These are phyloP conservation scores for Sicus ferrugineus DNA, from an alignment of 2,888 invertebrate species.

Conservation along the genomic window DNA sequence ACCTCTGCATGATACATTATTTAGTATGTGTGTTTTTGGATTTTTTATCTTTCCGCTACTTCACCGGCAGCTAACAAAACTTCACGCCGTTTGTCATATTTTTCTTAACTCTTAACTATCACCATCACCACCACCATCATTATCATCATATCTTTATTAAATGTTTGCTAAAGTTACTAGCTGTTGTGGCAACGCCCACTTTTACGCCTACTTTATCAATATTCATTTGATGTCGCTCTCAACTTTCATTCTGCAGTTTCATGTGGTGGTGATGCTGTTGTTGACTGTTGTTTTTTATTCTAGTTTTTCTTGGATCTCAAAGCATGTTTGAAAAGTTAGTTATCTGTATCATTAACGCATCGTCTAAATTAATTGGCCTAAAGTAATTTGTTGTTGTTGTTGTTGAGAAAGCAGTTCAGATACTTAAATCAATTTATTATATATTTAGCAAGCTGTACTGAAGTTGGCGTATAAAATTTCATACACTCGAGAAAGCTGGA, in stretches of 20 bases:
- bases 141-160: constrained; percentile 30
- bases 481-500: no score
- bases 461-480: no score
- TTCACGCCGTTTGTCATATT: background rate
- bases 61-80: background rate
- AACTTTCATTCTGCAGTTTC: constrained; percentile 17
- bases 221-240: constrained; percentile 58
- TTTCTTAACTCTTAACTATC: constrained; percentile 29
- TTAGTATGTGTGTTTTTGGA: no score
- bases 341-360: constrained; percentile 52
- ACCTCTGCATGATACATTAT: constrained; percentile 26
- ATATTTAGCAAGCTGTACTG: constrained; percentile 16
- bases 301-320: constrained; percentile 31
- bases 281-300: constrained; percentile 11
- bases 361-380: constrained; percentile 58
- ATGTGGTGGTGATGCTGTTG: constrained; percentile 20
- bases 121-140: background rate
- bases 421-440: constrained; percentile 8
- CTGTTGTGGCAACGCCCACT: constrained; percentile 49
- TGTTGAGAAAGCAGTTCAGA: background rate
- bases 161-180: constrained; percentile 18
- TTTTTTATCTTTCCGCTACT: constrained; percentile 7
- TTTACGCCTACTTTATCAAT: constrained; percentile 61
- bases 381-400: constrained; percentile 47
- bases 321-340: constrained; percentile 41